Evolutionary conservation across 2,113 vertebrate genomes (phyloP), one percentile per base, ranked within the genome.

Genomic region (Microcebus murinus): DNA sequence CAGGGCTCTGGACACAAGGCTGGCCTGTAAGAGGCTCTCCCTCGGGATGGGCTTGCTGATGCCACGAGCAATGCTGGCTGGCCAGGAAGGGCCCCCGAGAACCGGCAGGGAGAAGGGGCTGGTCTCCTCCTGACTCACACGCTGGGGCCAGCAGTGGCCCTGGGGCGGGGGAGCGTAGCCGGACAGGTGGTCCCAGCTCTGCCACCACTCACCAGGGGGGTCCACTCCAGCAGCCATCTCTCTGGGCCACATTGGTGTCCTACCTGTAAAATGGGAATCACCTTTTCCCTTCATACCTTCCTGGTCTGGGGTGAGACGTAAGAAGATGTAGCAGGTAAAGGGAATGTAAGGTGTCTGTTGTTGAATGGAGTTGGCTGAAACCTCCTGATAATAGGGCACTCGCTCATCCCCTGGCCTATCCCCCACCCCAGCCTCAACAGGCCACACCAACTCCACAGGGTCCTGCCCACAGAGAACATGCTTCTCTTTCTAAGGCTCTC

Each of bases 361-460:
- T n/a, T 8, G 31, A 42, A 14, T 27, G 0, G 0, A 18, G 5
- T 42, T 4, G 18, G 42, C 27, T 70, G 50, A 76, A 85, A 57
- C 25, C 5, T 36, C 48, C n/a, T 31, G 39, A 12, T 21, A 57
- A 8, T 1, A 2, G 74, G 15, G 29, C 31, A 55, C 48, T 52
- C 1, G 0, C 9, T 65, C 8, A 7, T 39, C 15, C 45, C 50
- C 50, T 25, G 34, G 18, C 0, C 1, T 48, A n/a, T 1, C 17
- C 23, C n/a, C 39, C 0, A 31, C 4, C 12, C 25, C 29, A 42
- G 18, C 8, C 14, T 71, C 42, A 42, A 31, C 3, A 68, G 27
- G 25, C 20, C 2, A 6, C 17, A n/a, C 15, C 63, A 4, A 20
- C 57, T 25, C 20, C n/a, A 29, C 39, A 85, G 48, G 8, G 21